These are phyloP conservation scores for Microctonus hyperodae DNA, from an alignment of 2,888 invertebrate genomes.

Conservation along the genomic window DNA sequence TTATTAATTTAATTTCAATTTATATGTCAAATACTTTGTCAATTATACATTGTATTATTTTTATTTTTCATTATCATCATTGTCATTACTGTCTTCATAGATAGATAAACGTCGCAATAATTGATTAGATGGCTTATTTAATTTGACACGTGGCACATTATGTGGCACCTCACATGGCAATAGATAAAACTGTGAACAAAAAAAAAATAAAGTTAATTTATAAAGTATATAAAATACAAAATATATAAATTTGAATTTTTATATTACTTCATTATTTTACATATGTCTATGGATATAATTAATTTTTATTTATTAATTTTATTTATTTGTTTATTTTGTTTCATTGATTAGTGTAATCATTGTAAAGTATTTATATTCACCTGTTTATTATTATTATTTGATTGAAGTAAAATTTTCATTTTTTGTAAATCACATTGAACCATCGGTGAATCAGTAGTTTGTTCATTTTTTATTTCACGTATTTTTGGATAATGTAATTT, in stretches of 20 bases:
- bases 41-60: background rate
- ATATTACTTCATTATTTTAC: background rate
- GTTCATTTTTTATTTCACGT: constrained; percentile 9
- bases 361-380: constrained; percentile 47
- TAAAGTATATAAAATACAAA: too few relatives aligned
- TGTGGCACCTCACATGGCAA: constrained; percentile 44
- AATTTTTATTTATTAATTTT: too few relatives aligned
- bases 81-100: background rate
- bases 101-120: background rate
- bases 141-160: constrained; percentile 29
- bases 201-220: too few relatives aligned
- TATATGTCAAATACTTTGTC: background rate
- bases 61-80: constrained; percentile 7
- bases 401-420: constrained; percentile 66
- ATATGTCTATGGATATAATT: too few relatives aligned
- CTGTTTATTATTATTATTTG: constrained; percentile 63
- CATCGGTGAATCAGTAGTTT: constrained; percentile 26
- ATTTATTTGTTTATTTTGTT: too few relatives aligned
- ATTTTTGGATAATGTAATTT: constrained; percentile 17
- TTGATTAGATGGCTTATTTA: constrained; percentile 14
- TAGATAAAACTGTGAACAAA: constrained; percentile 38
- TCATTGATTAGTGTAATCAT: background rate
- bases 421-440: constrained; percentile 66
- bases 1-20: background rate
- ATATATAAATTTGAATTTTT: background rate